These are phyloP conservation scores for Daphoenositta chrysoptera DNA, from an alignment of 2,113 vertebrate species.

Conservation along the genomic window DNA sequence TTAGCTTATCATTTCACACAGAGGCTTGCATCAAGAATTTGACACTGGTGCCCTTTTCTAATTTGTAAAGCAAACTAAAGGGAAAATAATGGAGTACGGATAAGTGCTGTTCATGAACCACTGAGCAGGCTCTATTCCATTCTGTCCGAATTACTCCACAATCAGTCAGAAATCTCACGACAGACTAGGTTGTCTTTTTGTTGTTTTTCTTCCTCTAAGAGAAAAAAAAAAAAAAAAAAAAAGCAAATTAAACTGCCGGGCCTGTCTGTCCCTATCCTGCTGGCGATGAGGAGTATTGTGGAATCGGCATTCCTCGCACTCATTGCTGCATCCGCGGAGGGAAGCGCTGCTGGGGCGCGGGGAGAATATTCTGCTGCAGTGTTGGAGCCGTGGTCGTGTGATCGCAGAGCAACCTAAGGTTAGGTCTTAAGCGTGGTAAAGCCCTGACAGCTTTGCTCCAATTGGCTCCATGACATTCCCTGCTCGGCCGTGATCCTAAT, in stretches of 20 bases:
- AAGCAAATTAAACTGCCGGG: neutral
- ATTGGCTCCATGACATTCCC: conserved; percentile 66
- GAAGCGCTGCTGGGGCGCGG: neutral
- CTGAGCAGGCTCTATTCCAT: conserved; percentile 63
- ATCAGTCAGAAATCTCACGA: conserved; percentile 64
- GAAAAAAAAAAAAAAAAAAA: neutral
- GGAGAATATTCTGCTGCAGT: neutral
- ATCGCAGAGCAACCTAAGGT: neutral
- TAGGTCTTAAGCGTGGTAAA: conserved; percentile 21
- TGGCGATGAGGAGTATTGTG: neutral
- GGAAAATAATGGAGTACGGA: conserved; percentile 60
- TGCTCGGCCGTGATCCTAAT: conserved; percentile 28
- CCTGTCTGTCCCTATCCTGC: neutral
- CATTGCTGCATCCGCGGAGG: neutral
- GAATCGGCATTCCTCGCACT: neutral
- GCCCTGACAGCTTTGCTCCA: conserved; percentile 45
- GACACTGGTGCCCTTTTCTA: conserved; percentile 68
- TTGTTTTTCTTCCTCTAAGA: conserved; percentile 49
- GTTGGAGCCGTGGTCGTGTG: neutral
- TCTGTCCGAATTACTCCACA: conserved; percentile 66
- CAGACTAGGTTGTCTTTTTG: conserved; percentile 61
- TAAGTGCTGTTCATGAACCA: conserved; percentile 68
- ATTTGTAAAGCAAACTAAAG: conserved; percentile 72
- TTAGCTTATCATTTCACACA: conserved; percentile 70
- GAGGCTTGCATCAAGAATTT: conserved; percentile 64